Percentiles rank a stretch among this genome's conserved stretches.
Conservation (phyloP, 1,140 invertebrate species). For the Penaeus vannamei region DNA sequence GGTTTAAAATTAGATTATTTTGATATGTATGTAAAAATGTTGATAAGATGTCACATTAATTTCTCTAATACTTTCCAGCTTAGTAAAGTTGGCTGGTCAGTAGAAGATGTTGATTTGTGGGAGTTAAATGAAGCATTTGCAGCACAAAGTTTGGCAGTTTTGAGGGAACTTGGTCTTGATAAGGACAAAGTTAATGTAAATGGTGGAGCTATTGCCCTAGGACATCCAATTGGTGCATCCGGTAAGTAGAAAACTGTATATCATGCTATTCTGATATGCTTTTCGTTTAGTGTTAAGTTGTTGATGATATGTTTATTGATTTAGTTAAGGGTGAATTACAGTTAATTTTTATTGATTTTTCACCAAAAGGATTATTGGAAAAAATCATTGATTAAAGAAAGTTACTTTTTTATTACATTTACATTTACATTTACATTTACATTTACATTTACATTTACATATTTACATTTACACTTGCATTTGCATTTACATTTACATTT, state of each 20-base stretch:
- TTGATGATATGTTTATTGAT: background rate
- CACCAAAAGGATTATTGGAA: too few relatives aligned
- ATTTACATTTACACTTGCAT: too few relatives aligned
- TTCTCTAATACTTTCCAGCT: constrained; percentile 74
- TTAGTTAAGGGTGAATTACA: background rate
- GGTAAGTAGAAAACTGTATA: constrained; percentile 70
- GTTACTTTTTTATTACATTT: too few relatives aligned
- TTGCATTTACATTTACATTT: too few relatives aligned
- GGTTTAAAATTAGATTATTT: background rate
- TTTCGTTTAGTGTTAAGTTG: constrained; percentile 2
- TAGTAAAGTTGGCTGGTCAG: constrained; percentile 83
- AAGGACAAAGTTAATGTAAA: constrained; percentile 83
- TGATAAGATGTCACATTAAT: background rate
- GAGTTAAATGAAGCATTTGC: constrained; percentile 93
- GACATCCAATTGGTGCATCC: constrained; percentile 91
- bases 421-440: too few relatives aligned
- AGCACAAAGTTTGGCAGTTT: constrained; percentile 80
- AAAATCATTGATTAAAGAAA: too few relatives aligned
- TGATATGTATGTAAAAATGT: background rate
- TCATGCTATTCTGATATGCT: background rate
- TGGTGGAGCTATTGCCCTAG: constrained; percentile 91
- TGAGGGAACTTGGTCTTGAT: constrained; percentile 80
- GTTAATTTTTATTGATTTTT: too few relatives aligned
- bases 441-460: too few relatives aligned
- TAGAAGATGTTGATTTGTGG: constrained; percentile 88